phyloP scores from a whole-genome alignment of 2,888 invertebrate genomes.

The Cistogaster globosa region DNA sequence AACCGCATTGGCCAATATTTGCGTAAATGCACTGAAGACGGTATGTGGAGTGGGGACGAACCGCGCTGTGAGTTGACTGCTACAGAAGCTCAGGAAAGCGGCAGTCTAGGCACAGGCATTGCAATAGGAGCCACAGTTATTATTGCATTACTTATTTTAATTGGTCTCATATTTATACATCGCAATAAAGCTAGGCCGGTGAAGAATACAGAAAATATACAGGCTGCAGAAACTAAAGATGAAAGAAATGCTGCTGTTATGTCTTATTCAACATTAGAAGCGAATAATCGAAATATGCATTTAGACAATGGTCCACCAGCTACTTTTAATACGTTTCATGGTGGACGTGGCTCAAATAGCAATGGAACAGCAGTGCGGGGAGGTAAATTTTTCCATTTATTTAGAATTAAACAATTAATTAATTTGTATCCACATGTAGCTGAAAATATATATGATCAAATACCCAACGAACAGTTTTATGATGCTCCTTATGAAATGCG shows the following conservation, averaged over 20 bases:
- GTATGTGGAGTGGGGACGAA: conserved; percentile 93
- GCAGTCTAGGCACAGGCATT: conserved; percentile 90
- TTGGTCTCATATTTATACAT: conserved; percentile 91
- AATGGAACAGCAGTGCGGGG: conserved; percentile 50
- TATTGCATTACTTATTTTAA: conserved; percentile 89
- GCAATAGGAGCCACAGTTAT: conserved; percentile 93
- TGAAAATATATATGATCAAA: conserved; percentile 86
- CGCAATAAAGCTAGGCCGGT: conserved; percentile 93
- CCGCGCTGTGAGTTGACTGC: conserved; percentile 90
- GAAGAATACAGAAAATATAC: conserved; percentile 94
- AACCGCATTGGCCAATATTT: conserved; percentile 92
- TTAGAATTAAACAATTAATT: not conserved
- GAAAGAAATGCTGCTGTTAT: conserved; percentile 94
- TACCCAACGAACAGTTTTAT: conserved; percentile 88
- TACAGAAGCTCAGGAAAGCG: conserved; percentile 88
- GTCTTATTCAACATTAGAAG: conserved; percentile 93
- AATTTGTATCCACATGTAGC: conserved; percentile 41
- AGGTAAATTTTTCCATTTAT: conserved; percentile 5
- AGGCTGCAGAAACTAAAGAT: conserved; percentile 93
- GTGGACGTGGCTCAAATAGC: conserved; percentile 73
- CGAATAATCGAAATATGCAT: conserved; percentile 82
- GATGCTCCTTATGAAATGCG: conserved; percentile 89
- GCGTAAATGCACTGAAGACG: conserved; percentile 92
- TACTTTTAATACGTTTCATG: conserved; percentile 83
- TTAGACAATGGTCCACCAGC: conserved; percentile 80